phyloP scores from a whole-genome alignment of 1,140 invertebrate genomes.

The Aricia agestis region DNA sequence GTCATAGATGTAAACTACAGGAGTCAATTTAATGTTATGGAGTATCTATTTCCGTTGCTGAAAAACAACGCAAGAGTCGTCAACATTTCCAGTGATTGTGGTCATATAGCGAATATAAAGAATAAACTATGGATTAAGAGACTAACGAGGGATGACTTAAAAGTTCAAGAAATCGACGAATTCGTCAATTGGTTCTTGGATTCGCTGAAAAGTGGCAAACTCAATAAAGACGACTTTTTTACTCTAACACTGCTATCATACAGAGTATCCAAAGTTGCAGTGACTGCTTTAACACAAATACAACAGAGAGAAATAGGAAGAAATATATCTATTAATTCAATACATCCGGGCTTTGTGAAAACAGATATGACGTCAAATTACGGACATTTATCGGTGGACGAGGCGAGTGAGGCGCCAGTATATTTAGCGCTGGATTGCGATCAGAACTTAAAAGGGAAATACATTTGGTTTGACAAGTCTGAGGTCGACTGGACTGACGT shows the following conservation, averaged over 20 bases:
- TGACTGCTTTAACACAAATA: conserved; percentile 35
- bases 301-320: conserved; percentile 34
- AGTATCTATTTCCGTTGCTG: conserved; percentile 81
- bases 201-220: conserved; percentile 31
- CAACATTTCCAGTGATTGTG: conserved; percentile 82
- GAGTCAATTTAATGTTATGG: conserved; percentile 78
- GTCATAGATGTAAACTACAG: conserved; percentile 82
- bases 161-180: conserved; percentile 75
- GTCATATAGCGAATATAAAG: conserved; percentile 76
- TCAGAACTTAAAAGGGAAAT: conserved; percentile 40
- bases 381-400: conserved; percentile 30
- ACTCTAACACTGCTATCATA: conserved; percentile 26
- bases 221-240: conserved; percentile 34
- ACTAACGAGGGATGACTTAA: conserved; percentile 50
- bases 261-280: conserved; percentile 35
- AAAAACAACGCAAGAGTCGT: conserved; percentile 82
- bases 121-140: conserved; percentile 48
- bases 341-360: conserved; percentile 39
- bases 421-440: conserved; percentile 38
- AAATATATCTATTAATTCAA: conserved; percentile 35
- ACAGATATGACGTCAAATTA: conserved; percentile 32
- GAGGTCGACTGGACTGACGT: conserved; percentile 38
- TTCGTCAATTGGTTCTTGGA: conserved; percentile 37
- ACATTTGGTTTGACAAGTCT: conserved; percentile 39
- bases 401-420: conserved; percentile 28